Conservation (phyloP, 2,113 vertebrate species). For the Brienomyrus longianalis region DNA sequence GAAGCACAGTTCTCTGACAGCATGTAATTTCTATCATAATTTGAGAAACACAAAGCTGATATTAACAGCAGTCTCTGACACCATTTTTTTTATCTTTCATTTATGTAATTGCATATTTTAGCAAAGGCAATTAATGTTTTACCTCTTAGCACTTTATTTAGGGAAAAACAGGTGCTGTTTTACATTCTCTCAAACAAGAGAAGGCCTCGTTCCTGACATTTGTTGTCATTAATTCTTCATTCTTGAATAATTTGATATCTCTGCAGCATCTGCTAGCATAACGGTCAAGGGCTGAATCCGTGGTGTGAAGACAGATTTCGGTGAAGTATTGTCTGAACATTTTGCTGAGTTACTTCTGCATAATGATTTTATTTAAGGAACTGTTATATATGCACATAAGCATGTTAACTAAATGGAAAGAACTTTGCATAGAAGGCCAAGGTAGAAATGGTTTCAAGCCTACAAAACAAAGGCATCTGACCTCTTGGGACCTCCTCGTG, state of each 20-base stretch:
- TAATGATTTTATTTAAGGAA: neutral
- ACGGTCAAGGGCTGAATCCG: neutral
- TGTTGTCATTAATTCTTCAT: neutral
- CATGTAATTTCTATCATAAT: neutral
- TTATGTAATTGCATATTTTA: neutral
- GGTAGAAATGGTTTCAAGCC: neutral
- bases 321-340: neutral
- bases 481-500: neutral
- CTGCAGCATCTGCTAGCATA: neutral
- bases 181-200: neutral
- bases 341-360: neutral
- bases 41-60: neutral
- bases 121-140: neutral
- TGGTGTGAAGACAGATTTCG: neutral
- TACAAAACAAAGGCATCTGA: neutral
- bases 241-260: neutral
- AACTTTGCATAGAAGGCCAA: neutral
- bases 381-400: neutral
- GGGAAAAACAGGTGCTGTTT: neutral
- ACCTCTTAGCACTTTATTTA: neutral
- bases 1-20: neutral
- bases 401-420: neutral
- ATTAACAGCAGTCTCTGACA: conserved; percentile 1
- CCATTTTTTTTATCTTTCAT: neutral
- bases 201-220: neutral